These are phyloP conservation scores for Hirtodrosophila duncani DNA, from an alignment of 2,888 invertebrate species.

Conservation along the genomic window DNA sequence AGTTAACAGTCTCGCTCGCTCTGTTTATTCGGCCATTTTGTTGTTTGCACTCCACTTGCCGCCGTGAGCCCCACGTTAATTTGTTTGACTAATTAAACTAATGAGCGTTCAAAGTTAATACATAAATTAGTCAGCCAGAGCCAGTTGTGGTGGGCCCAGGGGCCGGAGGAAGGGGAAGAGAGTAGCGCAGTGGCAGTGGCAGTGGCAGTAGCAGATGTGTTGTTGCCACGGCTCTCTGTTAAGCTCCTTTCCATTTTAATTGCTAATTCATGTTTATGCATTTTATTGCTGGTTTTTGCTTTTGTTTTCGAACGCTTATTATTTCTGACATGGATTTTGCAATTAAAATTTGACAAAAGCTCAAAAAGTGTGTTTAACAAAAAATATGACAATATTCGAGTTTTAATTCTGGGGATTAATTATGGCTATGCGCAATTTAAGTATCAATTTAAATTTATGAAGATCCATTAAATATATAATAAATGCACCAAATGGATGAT, in stretches of 20 bases:
- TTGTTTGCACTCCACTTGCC: slow-evolving; percentile 68
- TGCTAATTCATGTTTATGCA: slow-evolving; percentile 30
- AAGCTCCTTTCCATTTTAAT: slow-evolving; percentile 45
- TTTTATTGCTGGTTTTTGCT: slow-evolving; percentile 3
- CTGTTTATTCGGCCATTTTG: slow-evolving; percentile 68
- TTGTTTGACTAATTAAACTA: slow-evolving; percentile 78
- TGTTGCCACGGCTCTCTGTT: slow-evolving; percentile 18
- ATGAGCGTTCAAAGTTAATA: slow-evolving; percentile 78
- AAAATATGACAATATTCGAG: too few relatives aligned
- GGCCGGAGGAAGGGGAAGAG: slow-evolving; percentile 1
- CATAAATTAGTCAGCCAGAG: slow-evolving; percentile 65
- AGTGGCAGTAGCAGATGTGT: slow-evolving; percentile 1
- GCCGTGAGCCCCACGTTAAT: slow-evolving; percentile 72
- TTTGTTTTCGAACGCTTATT: too few relatives aligned
- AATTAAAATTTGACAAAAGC: too few relatives aligned
- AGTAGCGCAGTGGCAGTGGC: not conserved
- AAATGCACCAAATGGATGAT: too few relatives aligned
- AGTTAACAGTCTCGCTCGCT: slow-evolving; percentile 8
- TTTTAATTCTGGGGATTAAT: too few relatives aligned
- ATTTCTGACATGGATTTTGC: too few relatives aligned
- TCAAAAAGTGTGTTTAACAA: too few relatives aligned
- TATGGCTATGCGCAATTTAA: too few relatives aligned
- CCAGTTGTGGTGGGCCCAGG: too few relatives aligned
- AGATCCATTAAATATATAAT: too few relatives aligned
- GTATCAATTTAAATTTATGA: too few relatives aligned